phyloP scores from a whole-genome alignment of 2,113 vertebrate genomes.

The Mixornis gularis region DNA sequence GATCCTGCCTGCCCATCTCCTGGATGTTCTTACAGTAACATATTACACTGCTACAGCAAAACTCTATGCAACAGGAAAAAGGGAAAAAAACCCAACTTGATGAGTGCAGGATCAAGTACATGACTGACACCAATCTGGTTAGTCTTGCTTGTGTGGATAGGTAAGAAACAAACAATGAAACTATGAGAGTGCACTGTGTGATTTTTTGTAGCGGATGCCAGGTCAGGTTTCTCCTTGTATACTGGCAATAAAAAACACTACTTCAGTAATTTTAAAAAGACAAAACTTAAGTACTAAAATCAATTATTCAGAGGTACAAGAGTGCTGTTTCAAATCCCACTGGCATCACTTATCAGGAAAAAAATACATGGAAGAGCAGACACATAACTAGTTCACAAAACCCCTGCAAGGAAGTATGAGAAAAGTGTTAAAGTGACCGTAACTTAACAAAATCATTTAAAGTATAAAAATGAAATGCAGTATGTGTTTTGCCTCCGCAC shows the following conservation, averaged over 20 bases:
- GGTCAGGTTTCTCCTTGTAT: background rate
- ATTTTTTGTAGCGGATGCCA: background rate
- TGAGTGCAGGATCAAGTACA: background rate
- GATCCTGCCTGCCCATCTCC: background rate
- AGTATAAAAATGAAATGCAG: background rate
- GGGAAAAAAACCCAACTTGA: background rate
- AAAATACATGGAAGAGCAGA: background rate
- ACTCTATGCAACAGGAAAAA: background rate
- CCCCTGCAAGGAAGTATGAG: background rate
- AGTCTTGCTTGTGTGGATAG: background rate
- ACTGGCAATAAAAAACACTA: background rate
- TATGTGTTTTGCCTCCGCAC: background rate
- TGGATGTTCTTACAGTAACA: background rate
- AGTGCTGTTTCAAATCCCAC: background rate
- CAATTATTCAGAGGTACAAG: background rate
- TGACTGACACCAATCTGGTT: background rate
- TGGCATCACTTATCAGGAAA: background rate
- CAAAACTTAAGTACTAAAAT: background rate
- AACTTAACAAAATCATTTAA: background rate
- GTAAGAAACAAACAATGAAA: background rate
- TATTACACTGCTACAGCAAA: background rate
- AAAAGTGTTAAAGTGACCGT: background rate
- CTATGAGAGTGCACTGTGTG: accelerated
- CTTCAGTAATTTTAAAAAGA: background rate
- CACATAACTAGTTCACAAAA: background rate